Evolutionary conservation across 2,888 invertebrate species (phyloP).

Genomic region (Pollenia angustigena): DNA sequence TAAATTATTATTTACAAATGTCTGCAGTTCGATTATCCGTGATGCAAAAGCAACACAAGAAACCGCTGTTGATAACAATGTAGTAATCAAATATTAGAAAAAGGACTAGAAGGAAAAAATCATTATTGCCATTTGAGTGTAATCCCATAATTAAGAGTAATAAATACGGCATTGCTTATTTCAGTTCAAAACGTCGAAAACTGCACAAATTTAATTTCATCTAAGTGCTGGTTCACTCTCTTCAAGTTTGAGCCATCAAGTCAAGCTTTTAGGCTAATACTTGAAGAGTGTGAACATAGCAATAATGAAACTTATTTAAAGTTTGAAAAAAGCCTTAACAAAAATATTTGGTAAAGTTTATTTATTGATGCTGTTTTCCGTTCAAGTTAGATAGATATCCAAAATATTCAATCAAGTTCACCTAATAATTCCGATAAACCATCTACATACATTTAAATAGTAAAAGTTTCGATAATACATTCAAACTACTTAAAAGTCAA

Average conservation of each 20-base stretch:
- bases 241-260: too few species aligned
- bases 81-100: conserved; percentile 32
- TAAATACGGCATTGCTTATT: conserved; percentile 76
- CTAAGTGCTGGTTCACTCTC: background rate
- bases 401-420: conserved; percentile 46
- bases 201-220: conserved; percentile 20
- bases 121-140: background rate
- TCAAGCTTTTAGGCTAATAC: too few species aligned
- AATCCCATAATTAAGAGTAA: conserved; percentile 37
- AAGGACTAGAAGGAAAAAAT: conserved; percentile 37
- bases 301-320: conserved; percentile 22
- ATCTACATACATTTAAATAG: conserved; percentile 80
- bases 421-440: too few species aligned
- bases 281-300: too few species aligned
- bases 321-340: conserved; percentile 50
- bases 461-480: conserved; percentile 82
- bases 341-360: conserved; percentile 60
- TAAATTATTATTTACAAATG: too few species aligned
- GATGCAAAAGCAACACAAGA: too few species aligned
- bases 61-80: background rate
- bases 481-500: conserved; percentile 80
- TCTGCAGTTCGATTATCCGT: too few species aligned
- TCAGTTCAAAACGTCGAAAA: conserved; percentile 76
- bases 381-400: background rate
- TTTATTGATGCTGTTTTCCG: conserved; percentile 45